Evolutionary conservation across 2,113 vertebrate genomes (phyloP).

Genomic region (Amazona vittata): DNA sequence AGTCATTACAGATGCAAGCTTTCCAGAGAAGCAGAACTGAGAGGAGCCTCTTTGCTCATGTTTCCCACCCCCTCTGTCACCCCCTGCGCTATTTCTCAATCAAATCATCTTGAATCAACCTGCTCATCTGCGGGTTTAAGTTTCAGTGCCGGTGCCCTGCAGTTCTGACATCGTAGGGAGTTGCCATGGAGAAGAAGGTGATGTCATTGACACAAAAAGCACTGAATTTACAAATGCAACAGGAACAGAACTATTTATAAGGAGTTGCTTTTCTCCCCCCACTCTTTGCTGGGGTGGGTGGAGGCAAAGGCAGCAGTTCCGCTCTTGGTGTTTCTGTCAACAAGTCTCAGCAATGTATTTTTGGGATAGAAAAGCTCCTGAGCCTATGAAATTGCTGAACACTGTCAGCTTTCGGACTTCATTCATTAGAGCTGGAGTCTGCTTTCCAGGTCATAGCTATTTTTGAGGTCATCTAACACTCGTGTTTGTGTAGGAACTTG

Average conservation of each 20-base stretch:
- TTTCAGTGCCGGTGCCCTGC: slow-evolving; percentile 71
- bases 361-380: slow-evolving; percentile 17
- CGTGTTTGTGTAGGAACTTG: not conserved
- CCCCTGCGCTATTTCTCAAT: slow-evolving; percentile 42
- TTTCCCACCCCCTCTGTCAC: slow-evolving; percentile 5
- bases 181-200: slow-evolving; percentile 83
- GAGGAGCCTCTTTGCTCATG: not conserved
- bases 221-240: slow-evolving; percentile 79
- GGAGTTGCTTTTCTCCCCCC: slow-evolving; percentile 33
- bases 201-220: slow-evolving; percentile 81
- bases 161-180: slow-evolving; percentile 76
- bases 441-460: not conserved
- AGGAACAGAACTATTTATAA: slow-evolving; percentile 80
- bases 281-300: slow-evolving; percentile 54
- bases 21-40: not conserved
- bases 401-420: slow-evolving; percentile 21
- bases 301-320: slow-evolving; percentile 50
- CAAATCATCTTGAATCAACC: slow-evolving; percentile 62
- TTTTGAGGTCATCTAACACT: not conserved
- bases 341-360: slow-evolving; percentile 38
- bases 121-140: slow-evolving; percentile 49
- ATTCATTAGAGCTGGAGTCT: slow-evolving; percentile 24
- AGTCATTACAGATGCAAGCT: not conserved
- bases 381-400: slow-evolving; percentile 11
- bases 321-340: slow-evolving; percentile 48